phyloP scores from a whole-genome alignment of 1,140 invertebrate genomes.

The Meloidogyne hapla region DNA sequence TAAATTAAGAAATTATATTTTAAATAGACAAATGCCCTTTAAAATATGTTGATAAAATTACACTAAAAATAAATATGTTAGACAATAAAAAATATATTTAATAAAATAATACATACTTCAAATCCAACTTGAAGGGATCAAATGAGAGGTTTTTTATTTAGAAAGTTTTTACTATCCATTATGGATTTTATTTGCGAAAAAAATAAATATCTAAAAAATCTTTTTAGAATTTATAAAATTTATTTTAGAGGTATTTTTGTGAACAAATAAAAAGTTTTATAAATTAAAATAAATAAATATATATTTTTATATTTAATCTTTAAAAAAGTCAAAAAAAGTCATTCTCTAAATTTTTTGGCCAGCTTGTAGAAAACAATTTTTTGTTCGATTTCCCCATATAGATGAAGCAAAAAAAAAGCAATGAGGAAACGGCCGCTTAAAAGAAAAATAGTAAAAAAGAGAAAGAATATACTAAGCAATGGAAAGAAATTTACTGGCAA shows the following conservation, averaged over 20 bases:
- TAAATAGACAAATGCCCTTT: background rate
- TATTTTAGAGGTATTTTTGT: too few relatives aligned
- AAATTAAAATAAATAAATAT: background rate
- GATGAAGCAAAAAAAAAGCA: background rate
- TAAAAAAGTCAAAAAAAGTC: background rate
- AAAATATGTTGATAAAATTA: background rate
- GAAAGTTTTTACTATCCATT: too few relatives aligned
- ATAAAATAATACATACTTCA: too few relatives aligned
- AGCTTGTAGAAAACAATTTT: background rate
- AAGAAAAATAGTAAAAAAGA: background rate
- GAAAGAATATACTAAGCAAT: background rate
- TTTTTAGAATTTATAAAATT: too few relatives aligned
- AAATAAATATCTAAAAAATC: too few relatives aligned
- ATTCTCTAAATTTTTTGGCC: background rate
- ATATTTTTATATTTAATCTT: background rate
- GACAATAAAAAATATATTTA: background rate
- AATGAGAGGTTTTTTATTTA: too few relatives aligned
- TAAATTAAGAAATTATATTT: background rate
- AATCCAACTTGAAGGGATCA: too few relatives aligned
- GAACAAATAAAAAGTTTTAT: too few relatives aligned
- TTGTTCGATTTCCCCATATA: background rate
- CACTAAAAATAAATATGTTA: background rate
- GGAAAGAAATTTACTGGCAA: background rate
- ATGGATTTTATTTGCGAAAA: too few relatives aligned
- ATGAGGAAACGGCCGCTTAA: background rate